Conservation (phyloP, 2,113 vertebrate genomes). For the Cranoglanis bouderius region DNA sequence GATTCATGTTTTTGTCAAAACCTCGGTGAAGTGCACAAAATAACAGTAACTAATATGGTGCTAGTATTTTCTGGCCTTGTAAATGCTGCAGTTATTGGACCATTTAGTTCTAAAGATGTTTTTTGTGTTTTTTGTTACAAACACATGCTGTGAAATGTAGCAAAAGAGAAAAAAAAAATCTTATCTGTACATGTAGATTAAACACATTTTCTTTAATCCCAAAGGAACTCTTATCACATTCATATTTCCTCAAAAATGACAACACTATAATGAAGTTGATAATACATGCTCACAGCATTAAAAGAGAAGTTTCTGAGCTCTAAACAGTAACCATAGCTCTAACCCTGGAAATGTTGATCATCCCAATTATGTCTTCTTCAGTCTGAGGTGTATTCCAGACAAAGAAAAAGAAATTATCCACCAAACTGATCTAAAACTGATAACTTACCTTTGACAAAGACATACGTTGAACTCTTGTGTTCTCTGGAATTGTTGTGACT, state of each 20-base stretch:
- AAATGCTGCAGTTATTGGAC: conserved; percentile 24
- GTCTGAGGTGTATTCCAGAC: not conserved
- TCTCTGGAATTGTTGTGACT: conserved; percentile 40
- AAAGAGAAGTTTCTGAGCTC: not conserved
- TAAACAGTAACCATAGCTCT: not conserved
- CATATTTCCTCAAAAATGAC: not conserved
- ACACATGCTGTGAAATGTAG: not conserved
- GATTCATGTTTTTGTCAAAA: conserved; percentile 4
- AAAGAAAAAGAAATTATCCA: not conserved
- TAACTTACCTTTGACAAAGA: conserved; percentile 84
- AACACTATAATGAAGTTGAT: not conserved
- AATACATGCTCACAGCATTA: not conserved
- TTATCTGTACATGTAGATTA: not conserved
- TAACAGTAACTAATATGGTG: not conserved
- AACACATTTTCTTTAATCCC: not conserved
- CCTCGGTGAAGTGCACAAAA: not conserved
- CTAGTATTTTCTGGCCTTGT: not conserved
- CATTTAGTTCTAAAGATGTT: conserved; percentile 44
- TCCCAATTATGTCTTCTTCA: not conserved
- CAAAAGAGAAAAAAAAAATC: conserved; percentile 4
- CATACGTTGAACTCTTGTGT: conserved; percentile 63
- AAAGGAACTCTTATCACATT: not conserved
- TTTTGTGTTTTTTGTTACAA: not conserved
- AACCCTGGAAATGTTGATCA: not conserved
- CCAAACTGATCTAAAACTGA: not conserved